A percentile compares a stretch with the other conserved stretches of the same genome.
Conservation (phyloP, 2,797 vertebrate genomes). For the Notoglanidium macrostoma region DNA sequence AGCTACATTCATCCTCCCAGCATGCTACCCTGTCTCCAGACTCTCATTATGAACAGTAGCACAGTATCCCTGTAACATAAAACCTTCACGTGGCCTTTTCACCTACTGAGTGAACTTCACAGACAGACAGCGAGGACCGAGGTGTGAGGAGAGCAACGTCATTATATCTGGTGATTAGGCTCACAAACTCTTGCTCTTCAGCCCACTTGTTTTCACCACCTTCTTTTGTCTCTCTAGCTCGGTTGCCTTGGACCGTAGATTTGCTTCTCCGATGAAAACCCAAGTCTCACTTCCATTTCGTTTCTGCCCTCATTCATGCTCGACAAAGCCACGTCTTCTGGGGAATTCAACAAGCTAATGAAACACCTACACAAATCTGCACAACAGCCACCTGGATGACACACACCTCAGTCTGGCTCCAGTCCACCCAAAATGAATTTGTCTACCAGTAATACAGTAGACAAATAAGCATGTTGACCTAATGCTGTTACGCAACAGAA, state of each 20-base stretch:
- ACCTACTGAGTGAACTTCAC: background rate
- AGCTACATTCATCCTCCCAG: background rate
- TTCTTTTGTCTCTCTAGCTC: conserved; percentile 4
- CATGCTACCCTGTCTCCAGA: conserved; percentile 4
- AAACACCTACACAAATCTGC: conserved; percentile 17
- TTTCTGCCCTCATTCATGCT: conserved; percentile 13
- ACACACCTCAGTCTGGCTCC: background rate
- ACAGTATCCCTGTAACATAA: background rate
- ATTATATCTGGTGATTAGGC: background rate
- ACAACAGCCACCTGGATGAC: background rate
- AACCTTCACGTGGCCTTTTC: conserved; percentile 6
- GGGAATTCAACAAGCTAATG: conserved; percentile 1
- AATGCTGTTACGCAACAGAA: conserved; percentile 26
- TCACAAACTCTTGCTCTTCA: conserved; percentile 41
- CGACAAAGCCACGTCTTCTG: background rate
- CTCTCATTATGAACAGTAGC: background rate
- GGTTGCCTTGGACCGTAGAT: conserved; percentile 56
- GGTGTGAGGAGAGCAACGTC: background rate
- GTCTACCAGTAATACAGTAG: background rate
- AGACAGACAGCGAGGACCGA: background rate
- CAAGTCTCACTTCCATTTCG: conserved; percentile 20
- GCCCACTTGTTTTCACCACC: conserved; percentile 25
- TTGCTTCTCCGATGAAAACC: conserved; percentile 24
- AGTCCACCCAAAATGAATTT: background rate
- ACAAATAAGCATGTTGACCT: background rate